Evolutionary conservation across 2,888 invertebrate genomes (phyloP), one percentile per base, ranked within the genome.

Genomic region (Drosophila neonasuta): DNA sequence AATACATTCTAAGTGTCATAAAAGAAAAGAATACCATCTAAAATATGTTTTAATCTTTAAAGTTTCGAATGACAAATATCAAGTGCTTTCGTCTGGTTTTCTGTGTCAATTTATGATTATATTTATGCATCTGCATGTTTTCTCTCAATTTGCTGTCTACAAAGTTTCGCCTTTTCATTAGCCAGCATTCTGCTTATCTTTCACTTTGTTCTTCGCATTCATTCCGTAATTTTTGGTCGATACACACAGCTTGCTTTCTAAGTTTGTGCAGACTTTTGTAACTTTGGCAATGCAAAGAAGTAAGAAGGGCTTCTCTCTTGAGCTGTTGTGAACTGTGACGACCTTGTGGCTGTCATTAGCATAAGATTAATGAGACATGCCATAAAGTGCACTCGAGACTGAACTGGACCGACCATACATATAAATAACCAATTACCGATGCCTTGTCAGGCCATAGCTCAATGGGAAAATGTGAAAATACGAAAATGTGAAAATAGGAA

Each of bases 311-410:
- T 24, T 24, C 24, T 24, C 24, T 24, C 24, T 24, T 24, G 2
- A 34, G 29, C 3, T 9, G 5, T 0, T 44, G 13, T 63, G 62
- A 62, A 57, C 66, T 55, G 50, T 48, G 45, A 20, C 74, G 71
- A 64, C 81, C 81, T 74, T 82, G 73, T 41, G 41, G 32, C 52
- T 82, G 77, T 68, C 80, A 75, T 55, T 67, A 73, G 62, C 80
- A 70, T 52, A 63, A 63, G 72, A 81, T 73, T 68, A 73, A 75
- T 65, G 64, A 42, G 64, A 39, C 39, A 41, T 39, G 39, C 39
- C 32, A 61, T 57, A 36, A 50, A 54, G 54, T 65, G 73, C 65
- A 72, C 50, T 68, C 41, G 42, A 44, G 44, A 24, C 61, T 57
- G 45, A 24, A 24, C 24, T 24, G 24, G 24, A 24, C 24, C 24